phyloP scores from a whole-genome alignment of 1,140 invertebrate species.

The Lasaia peninsularis region DNA sequence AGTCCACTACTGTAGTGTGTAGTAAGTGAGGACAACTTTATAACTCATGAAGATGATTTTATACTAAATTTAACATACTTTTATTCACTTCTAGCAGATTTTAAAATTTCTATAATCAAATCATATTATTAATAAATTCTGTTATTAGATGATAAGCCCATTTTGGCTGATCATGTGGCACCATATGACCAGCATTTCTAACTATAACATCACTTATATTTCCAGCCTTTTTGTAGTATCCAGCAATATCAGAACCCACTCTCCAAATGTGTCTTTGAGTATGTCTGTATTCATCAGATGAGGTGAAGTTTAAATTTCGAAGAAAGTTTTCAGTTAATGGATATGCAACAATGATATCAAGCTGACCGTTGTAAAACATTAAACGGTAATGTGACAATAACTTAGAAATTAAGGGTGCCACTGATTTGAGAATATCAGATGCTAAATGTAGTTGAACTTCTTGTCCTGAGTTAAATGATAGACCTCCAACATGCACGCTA shows the following conservation, averaged over 20 bases:
- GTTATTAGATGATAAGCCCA: constrained; percentile 87
- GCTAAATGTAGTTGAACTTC: constrained; percentile 44
- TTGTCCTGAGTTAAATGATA: constrained; percentile 80
- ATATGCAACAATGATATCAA: constrained; percentile 90
- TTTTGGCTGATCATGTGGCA: constrained; percentile 87
- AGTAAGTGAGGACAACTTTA: no score
- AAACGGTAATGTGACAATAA: constrained; percentile 79
- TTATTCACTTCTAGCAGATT: no score
- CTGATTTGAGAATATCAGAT: constrained; percentile 53
- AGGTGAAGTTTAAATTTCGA: constrained; percentile 80
- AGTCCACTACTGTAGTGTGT: no score
- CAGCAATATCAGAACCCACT: constrained; percentile 83
- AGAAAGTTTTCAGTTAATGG: constrained; percentile 87
- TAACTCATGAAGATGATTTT: no score
- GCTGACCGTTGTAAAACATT: constrained; percentile 87
- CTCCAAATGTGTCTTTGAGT: constrained; percentile 81
- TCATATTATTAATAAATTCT: constrained; percentile 80
- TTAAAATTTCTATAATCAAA: constrained; percentile 20
- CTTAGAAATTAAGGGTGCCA: constrained; percentile 39
- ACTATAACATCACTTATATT: constrained; percentile 88
- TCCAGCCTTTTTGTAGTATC: constrained; percentile 83
- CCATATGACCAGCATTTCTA: constrained; percentile 89
- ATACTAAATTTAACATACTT: no score
- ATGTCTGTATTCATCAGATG: constrained; percentile 79
- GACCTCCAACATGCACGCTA: constrained; percentile 89